Base-by-base conservation (phyloP, 2,113 vertebrate genomes). In the Muntiacus muntjak region DNA sequence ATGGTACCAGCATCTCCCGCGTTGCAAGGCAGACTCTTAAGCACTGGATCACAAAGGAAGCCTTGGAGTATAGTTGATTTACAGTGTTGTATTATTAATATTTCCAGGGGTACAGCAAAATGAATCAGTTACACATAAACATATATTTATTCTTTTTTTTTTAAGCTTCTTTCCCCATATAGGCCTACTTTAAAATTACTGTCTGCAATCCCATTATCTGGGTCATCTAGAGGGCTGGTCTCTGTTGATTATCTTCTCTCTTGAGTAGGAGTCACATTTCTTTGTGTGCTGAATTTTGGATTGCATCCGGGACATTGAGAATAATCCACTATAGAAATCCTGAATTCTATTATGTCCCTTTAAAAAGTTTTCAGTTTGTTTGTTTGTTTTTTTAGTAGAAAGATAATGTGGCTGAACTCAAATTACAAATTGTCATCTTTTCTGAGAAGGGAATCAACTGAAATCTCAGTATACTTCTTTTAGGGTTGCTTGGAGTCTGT, bases 101-200 rank as follows among this genome's bases (percentile, higher is more conserved):
- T 40, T 76, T 43, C 36, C 74, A 78, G 40, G 26, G 45, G 25
- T 5, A 28, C 13, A 78, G 25, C 43, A 78, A 28, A 78, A 23
- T 45, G 40, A 28, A 78, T 76, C 23, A 43, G 40, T 43, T 43
- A 43, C 23, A 43, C 40, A 25, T 76, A 26, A 76, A 76, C 40
- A 76, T 45, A 16, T 45, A 16, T 28, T 14, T 45, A 45, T 7
- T 45, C 12, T 45, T 28, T 78, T 74, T 33, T 67, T 71, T 30
- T 71, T 21, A 6, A 78, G 74, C 23, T 78, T 78, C 25, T 78
- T 78, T 8, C 25, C 74, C 40, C 25, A 45, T 78, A 78, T 78
- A 78, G 40, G 74, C 25, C 62, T 62, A 79, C 82, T 84, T 96
- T 74, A 92, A 96, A 79, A 83, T 79, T 57, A 79, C 89, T 86